These are phyloP conservation scores for Drosophila subsilvestris DNA, from an alignment of 2,888 invertebrate species.

Conservation along the genomic window DNA sequence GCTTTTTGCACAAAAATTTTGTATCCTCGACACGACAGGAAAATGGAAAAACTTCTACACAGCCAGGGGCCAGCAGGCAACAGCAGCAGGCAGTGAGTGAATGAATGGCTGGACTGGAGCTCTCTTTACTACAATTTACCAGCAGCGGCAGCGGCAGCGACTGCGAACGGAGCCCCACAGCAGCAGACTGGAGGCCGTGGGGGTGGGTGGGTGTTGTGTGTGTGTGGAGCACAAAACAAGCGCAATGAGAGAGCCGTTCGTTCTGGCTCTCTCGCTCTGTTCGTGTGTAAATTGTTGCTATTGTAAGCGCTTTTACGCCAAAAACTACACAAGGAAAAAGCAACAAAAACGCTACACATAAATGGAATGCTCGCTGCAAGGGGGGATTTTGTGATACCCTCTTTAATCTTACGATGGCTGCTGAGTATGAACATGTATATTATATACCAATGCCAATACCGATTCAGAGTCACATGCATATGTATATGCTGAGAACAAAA, in stretches of 20 bases:
- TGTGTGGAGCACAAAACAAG: constrained; percentile 72
- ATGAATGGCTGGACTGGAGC: constrained; percentile 64
- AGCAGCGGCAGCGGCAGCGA: constrained; percentile 31
- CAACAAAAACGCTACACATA: neutral
- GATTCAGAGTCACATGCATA: no score
- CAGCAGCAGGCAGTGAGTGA: constrained; percentile 53
- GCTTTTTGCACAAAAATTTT: constrained; percentile 14
- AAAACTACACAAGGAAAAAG: constrained; percentile 7
- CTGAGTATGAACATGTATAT: neutral
- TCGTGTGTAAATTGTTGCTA: constrained; percentile 56
- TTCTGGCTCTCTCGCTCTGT: constrained; percentile 9
- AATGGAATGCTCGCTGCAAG: no score
- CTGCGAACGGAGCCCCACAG: constrained; percentile 30
- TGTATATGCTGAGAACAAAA: no score
- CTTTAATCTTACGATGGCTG: neutral
- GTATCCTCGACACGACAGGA: constrained; percentile 1
- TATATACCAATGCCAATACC: neutral
- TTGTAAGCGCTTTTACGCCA: constrained; percentile 67
- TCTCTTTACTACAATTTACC: constrained; percentile 68
- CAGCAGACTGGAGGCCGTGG: constrained; percentile 46
- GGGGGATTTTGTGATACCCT: neutral
- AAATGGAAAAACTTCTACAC: neutral
- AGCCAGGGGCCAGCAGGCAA: constrained; percentile 1
- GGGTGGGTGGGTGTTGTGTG: constrained; percentile 54
- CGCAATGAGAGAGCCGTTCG: constrained; percentile 48